Evolutionary conservation across 2,797 vertebrate species (phyloP).

Genomic region (Arnoldichthys spilopterus): DNA sequence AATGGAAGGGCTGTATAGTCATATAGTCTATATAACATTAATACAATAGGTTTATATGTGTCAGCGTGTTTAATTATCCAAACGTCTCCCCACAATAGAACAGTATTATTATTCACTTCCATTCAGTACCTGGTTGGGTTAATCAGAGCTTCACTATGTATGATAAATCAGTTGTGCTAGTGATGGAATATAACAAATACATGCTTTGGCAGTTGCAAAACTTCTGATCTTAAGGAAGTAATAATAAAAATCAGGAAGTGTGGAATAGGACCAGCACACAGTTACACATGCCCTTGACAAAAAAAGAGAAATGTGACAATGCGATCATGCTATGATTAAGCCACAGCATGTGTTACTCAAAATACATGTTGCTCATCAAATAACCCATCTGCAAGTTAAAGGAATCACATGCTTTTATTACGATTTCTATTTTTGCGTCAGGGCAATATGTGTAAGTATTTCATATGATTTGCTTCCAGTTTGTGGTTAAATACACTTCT

Average conservation of each 20-base stretch:
- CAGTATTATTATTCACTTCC: too few species aligned
- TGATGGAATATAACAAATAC: too few species aligned
- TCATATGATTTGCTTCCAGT: background rate
- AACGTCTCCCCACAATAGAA: too few species aligned
- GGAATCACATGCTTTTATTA: background rate
- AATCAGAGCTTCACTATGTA: too few species aligned
- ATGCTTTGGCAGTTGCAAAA: too few species aligned
- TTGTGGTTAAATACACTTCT: background rate
- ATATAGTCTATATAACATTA: too few species aligned
- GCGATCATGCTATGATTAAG: background rate
- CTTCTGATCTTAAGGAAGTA: background rate
- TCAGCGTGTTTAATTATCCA: too few species aligned
- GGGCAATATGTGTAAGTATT: background rate
- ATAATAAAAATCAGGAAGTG: background rate
- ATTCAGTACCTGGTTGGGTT: too few species aligned
- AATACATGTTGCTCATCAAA: background rate
- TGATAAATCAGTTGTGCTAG: too few species aligned
- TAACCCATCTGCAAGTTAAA: background rate
- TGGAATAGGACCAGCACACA: background rate
- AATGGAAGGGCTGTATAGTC: too few species aligned
- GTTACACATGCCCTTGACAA: background rate
- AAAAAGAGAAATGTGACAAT: background rate
- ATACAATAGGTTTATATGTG: too few species aligned
- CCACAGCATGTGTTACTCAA: background rate
- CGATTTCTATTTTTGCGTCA: background rate